Conservation (phyloP, 2,888 invertebrate genomes). For the Carpatolechia fugitivella region DNA sequence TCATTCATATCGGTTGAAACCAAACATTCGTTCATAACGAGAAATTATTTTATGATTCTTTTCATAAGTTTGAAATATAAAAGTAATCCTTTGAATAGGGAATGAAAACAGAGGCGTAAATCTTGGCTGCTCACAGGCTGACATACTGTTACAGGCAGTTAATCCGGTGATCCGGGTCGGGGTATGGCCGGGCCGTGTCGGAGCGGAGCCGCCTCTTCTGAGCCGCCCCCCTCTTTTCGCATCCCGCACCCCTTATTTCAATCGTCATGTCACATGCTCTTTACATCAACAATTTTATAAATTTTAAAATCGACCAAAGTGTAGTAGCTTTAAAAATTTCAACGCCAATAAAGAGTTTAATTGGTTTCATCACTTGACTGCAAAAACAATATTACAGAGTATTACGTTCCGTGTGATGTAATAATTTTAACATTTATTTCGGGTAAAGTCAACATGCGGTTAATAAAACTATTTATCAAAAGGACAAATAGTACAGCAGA, state of each 20-base stretch:
- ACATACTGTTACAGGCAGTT: constrained; percentile 46
- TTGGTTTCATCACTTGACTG: too few relatives aligned
- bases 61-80: too few relatives aligned
- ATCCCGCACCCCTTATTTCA: constrained; percentile 36
- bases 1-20: background rate
- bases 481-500: constrained; percentile 21
- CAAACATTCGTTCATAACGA: background rate
- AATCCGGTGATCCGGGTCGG: constrained; percentile 45
- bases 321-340: too few relatives aligned
- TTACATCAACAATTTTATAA: background rate
- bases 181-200: constrained; percentile 38
- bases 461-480: constrained; percentile 6
- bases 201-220: constrained; percentile 47
- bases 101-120: constrained; percentile 56
- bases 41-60: too few relatives aligned
- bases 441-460: background rate
- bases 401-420: background rate
- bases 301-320: background rate
- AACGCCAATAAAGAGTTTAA: too few relatives aligned
- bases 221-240: constrained; percentile 25
- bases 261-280: constrained; percentile 49
- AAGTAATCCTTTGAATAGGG: constrained; percentile 33
- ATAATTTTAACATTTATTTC: background rate
- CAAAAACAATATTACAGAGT: too few relatives aligned
- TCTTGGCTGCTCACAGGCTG: constrained; percentile 40